Evolutionary conservation across 2,888 invertebrate species (phyloP).

Genomic region (Phaedon cochleariae): DNA sequence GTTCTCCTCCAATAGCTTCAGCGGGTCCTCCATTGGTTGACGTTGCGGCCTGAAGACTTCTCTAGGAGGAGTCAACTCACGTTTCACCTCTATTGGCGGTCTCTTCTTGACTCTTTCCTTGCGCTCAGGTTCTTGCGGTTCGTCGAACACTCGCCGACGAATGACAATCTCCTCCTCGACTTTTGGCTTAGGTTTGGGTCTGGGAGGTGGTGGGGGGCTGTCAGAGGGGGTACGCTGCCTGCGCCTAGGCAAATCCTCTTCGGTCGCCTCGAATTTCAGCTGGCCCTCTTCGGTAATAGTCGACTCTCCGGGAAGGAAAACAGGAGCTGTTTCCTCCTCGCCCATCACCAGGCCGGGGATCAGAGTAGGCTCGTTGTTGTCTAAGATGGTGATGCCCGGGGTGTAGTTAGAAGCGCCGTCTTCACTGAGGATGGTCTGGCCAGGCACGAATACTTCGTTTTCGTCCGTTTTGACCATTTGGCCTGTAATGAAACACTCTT

Average conservation of each 20-base stretch:
- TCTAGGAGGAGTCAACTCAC: conserved; percentile 45
- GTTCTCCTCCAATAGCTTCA: conserved; percentile 51
- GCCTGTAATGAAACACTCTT: conserved; percentile 80
- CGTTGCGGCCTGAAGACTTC: conserved; percentile 46
- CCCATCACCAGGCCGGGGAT: conserved; percentile 80
- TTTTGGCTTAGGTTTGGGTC: conserved; percentile 49
- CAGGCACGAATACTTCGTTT: conserved; percentile 65
- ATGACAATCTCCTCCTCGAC: conserved; percentile 54
- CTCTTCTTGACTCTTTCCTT: conserved; percentile 55
- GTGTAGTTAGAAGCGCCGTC: conserved; percentile 78
- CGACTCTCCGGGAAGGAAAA: conserved; percentile 58
- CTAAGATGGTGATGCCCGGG: conserved; percentile 81
- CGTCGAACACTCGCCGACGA: conserved; percentile 53
- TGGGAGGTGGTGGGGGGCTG: conserved; percentile 45
- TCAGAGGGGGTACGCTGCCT: conserved; percentile 42
- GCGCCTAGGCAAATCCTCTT: conserved; percentile 51
- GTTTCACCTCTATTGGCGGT: conserved; percentile 41
- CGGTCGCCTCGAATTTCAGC: conserved; percentile 56
- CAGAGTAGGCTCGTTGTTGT: conserved; percentile 78
- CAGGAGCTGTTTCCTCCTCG: conserved; percentile 60
- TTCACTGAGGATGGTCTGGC: conserved; percentile 76
- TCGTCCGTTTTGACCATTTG: conserved; percentile 74
- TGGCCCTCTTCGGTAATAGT: conserved; percentile 58
- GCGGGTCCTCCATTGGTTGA: conserved; percentile 53
- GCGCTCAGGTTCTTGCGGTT: conserved; percentile 49